Conservation (phyloP, 2,888 invertebrate genomes). For the Tortrix viridana region DNA sequence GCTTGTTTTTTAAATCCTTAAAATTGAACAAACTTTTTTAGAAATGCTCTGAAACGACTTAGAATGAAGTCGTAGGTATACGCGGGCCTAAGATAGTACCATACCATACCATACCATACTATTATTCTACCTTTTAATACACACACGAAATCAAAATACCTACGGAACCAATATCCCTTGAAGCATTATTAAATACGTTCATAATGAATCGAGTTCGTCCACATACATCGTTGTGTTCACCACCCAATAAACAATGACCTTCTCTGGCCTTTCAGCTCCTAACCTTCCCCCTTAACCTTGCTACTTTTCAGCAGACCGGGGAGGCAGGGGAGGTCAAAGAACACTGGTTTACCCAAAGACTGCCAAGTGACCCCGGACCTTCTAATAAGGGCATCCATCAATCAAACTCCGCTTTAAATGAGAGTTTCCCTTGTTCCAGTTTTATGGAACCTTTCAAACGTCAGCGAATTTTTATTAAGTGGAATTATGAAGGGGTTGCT, state of each 20-base stretch:
- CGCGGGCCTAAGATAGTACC: no score
- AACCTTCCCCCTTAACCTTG: constrained; percentile 8
- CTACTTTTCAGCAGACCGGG: constrained; percentile 11
- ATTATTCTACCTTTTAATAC: not conserved
- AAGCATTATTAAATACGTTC: constrained; percentile 10
- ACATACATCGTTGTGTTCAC: constrained; percentile 15
- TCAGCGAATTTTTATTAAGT: constrained; percentile 37
- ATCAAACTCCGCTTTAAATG: constrained; percentile 35
- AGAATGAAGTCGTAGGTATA: no score
- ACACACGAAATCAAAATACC: not conserved
- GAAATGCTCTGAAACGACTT: no score
- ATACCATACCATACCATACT: no score
- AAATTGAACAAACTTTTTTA: no score
- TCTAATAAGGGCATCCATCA: constrained; percentile 39
- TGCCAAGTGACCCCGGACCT: constrained; percentile 33
- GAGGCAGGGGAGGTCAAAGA: constrained; percentile 11
- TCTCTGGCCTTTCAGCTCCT: not conserved
- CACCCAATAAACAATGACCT: constrained; percentile 28
- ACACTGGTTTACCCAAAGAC: constrained; percentile 29
- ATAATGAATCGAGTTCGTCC: constrained; percentile 15
- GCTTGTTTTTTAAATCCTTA: no score
- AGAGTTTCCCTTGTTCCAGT: constrained; percentile 37
- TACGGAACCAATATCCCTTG: constrained; percentile 6
- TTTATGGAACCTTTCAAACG: constrained; percentile 37
- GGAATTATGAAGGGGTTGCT: constrained; percentile 29